Evolutionary conservation across 2,888 invertebrate species (phyloP), one percentile per base, ranked within the genome.

Genomic region (Hofmannophila pseudospretella): DNA sequence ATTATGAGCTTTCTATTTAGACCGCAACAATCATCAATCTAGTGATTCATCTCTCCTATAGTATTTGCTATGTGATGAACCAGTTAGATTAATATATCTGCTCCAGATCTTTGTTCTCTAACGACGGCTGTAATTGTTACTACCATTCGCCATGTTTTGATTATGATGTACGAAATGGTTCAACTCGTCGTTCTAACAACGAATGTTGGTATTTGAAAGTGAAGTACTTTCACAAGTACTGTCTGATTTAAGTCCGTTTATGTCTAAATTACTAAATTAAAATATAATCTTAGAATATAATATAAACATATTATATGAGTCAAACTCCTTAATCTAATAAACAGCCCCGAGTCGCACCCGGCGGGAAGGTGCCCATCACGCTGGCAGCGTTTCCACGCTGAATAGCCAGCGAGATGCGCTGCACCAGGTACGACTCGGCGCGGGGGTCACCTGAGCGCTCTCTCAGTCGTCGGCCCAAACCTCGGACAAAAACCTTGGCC

Each of bases 51-150:
- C 25, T 25, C 25, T 3, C 25, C 25, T 25, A 25, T 25, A 25
- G n/a, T 25, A 25, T 25, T 25, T 25, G 25, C 25, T 25, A 3
- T n/a, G 16, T 5, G 40, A 40, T 41, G 46, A 29, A 16, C 46
- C 39, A 48, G 32, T 47, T 54, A 49, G 50, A 54, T 57, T 49
- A 36, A 36, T 46, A 37, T 49, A 53, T 51, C 51, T 47, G 48
- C 42, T 45, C 47, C 27, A 46, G 37, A 49, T 52, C 47, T 47
- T 42, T 44, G 45, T 42, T 41, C 44, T 44, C 42, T 42, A 37
- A 39, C 40, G 42, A 22, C 33, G 16, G 10, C 34, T 26, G 32
- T 50, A 52, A 54, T 56, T 50, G 51, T 34, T 38, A 31, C 36
- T 30, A 33, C 16, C 39, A 44, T n/a, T 41, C 14, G 32, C 38